Evolutionary conservation across 1,140 invertebrate genomes (phyloP).

Genomic region (Episyrphus balteatus): DNA sequence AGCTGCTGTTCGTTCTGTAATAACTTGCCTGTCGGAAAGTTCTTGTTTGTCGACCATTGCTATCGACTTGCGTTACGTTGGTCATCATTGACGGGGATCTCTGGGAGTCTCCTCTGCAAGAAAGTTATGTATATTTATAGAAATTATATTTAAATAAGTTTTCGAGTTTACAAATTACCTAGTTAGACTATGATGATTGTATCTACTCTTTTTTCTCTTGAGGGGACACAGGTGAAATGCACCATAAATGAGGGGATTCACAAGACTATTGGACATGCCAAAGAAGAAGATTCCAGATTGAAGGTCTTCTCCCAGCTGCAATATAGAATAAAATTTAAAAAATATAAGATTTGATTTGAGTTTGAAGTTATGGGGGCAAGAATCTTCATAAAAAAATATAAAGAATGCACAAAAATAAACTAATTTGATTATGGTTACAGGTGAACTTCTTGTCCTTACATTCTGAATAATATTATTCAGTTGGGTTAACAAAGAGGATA

Average conservation of each 20-base stretch:
- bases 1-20: conserved; percentile 24
- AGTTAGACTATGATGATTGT: conserved; percentile 30
- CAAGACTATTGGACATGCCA: conserved; percentile 76
- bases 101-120: conserved; percentile 28
- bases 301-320: conserved; percentile 48
- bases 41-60: conserved; percentile 20
- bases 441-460: too few species aligned
- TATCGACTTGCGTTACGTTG: conserved; percentile 31
- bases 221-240: conserved; percentile 65
- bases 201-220: conserved; percentile 20
- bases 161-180: conserved; percentile 12
- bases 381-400: too few species aligned
- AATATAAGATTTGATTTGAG: conserved; percentile 14
- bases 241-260: conserved; percentile 80
- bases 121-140: not conserved
- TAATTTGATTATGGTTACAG: too few species aligned
- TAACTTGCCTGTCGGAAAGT: conserved; percentile 31
- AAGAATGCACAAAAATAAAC: too few species aligned
- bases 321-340: conserved; percentile 7
- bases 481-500: too few species aligned
- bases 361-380: conserved; percentile 11
- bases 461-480: too few species aligned
- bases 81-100: conserved; percentile 32
- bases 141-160: too few species aligned
- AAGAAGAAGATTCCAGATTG: conserved; percentile 67